Conservation (phyloP, 2,888 invertebrate genomes). For the Nymphalis urticae region DNA sequence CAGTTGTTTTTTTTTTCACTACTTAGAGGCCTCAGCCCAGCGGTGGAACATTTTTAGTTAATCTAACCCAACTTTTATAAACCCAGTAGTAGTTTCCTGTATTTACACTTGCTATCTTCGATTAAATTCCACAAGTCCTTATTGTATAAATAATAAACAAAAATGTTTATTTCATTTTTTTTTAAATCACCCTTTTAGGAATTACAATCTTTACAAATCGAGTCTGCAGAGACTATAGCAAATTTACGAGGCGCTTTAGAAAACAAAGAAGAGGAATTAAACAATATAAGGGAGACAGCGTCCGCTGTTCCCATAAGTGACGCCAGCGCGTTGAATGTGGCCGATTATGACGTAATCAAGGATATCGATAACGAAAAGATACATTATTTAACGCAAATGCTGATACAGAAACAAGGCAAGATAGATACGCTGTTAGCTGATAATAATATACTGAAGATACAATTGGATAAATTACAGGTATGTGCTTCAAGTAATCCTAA, state of each 20-base stretch:
- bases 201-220: conserved; percentile 59
- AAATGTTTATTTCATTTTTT: no score
- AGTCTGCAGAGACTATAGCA: conserved; percentile 61
- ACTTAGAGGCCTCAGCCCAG: no score
- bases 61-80: no score
- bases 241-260: conserved; percentile 56
- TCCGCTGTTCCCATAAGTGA: conserved; percentile 54
- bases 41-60: no score
- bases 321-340: conserved; percentile 69
- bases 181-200: conserved; percentile 52
- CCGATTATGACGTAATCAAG: conserved; percentile 62
- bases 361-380: conserved; percentile 70
- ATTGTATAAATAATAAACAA: no score
- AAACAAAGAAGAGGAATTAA: conserved; percentile 63
- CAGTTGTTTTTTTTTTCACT: no score
- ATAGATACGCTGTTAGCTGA: conserved; percentile 92
- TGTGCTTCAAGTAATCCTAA: conserved; percentile 25
- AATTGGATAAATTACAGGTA: conserved; percentile 90
- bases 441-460: conserved; percentile 91
- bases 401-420: conserved; percentile 92
- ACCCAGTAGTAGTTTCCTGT: no score
- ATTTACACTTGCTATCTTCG: no score
- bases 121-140: no score
- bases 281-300: conserved; percentile 49
- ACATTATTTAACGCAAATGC: conserved; percentile 87